Conservation (phyloP, 2,113 vertebrate species). For the Hippocampus mohnikei region DNA sequence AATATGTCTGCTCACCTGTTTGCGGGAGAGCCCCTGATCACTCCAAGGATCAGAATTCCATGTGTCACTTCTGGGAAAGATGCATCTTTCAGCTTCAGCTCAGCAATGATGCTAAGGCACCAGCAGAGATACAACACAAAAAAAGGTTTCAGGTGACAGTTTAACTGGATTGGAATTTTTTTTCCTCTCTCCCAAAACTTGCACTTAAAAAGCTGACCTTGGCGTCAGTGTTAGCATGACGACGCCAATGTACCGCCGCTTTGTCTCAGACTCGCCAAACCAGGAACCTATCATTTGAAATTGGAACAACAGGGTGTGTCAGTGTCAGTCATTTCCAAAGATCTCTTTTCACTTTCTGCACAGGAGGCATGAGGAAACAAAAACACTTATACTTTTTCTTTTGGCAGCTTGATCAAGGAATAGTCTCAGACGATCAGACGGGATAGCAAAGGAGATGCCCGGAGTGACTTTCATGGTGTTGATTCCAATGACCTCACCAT, state of each 20-base stretch:
- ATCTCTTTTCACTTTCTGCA: not conserved
- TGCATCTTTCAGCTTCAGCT: conserved; percentile 84
- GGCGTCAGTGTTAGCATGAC: conserved; percentile 93
- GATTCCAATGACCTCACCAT: conserved; percentile 95
- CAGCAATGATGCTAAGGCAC: conserved; percentile 80
- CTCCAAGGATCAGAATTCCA: conserved; percentile 87
- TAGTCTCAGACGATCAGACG: conserved; percentile 81
- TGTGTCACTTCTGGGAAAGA: conserved; percentile 84
- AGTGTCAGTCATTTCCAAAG: not conserved
- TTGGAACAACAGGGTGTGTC: not conserved
- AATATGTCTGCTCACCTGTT: conserved; percentile 71
- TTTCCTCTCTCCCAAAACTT: not conserved
- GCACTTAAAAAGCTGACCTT: conserved; percentile 69
- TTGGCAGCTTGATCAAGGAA: conserved; percentile 81
- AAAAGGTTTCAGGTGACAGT: not conserved
- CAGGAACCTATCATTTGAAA: conserved; percentile 70
- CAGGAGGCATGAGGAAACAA: not conserved
- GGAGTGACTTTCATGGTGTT: conserved; percentile 98
- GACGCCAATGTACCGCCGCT: conserved; percentile 89
- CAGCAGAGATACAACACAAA: conserved; percentile 1
- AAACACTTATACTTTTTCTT: conserved; percentile 57
- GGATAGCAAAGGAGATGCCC: conserved; percentile 96
- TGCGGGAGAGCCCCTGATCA: conserved; percentile 87
- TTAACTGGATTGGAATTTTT: not conserved
- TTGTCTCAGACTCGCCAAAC: conserved; percentile 71